A percentile compares a stretch with the other conserved stretches of the same genome.
phyloP scores from a whole-genome alignment of 2,113 vertebrate genomes.

The Corythaixoides concolor region DNA sequence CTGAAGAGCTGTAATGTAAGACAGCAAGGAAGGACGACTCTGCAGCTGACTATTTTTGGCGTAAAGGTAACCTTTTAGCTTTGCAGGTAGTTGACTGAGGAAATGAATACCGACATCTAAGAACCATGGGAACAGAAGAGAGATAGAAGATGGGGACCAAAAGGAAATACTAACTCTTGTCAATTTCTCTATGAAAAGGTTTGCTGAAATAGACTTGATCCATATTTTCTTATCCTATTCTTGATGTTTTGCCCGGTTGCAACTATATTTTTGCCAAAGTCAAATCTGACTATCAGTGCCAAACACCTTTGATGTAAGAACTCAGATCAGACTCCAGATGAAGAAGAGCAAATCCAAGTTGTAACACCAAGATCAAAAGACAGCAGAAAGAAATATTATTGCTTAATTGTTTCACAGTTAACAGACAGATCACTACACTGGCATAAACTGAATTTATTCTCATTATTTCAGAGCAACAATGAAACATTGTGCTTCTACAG shows the following conservation, averaged over 20 bases:
- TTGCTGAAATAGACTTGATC: not conserved
- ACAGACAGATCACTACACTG: not conserved
- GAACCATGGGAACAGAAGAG: not conserved
- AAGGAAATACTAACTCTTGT: not conserved
- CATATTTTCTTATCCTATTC: not conserved
- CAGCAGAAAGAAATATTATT: not conserved
- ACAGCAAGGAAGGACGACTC: not conserved
- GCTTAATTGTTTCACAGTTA: not conserved
- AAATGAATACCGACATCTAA: not conserved
- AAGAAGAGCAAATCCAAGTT: not conserved
- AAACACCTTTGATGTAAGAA: not conserved
- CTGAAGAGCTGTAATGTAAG: not conserved
- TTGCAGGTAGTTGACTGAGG: not conserved
- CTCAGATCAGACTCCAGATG: not conserved
- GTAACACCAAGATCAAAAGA: not conserved
- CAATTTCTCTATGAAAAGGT: not conserved
- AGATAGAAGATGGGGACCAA: not conserved
- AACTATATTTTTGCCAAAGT: not conserved
- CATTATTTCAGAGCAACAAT: not conserved
- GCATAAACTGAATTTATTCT: not conserved
- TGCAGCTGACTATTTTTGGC: fast-evolving
- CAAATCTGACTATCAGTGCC: not conserved
- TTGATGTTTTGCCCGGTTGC: not conserved
- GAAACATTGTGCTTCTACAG: not conserved
- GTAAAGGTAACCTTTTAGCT: not conserved